Evolutionary conservation across 64 coral and sea anemone species (phyloP).

Genomic region (Montipora capricornis): DNA sequence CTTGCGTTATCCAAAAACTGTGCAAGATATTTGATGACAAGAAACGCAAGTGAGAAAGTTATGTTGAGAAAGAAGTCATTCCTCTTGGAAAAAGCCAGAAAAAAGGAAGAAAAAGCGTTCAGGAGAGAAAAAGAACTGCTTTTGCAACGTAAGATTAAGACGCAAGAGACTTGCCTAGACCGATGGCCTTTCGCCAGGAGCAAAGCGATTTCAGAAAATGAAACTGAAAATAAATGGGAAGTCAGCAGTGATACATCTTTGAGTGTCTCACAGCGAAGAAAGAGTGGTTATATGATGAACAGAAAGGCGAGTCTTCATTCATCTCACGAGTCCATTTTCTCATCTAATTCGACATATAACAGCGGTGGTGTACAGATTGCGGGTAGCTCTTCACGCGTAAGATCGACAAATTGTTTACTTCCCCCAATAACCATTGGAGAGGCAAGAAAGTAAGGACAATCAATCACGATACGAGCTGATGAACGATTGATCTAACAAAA

Average conservation of each 20-base stretch:
- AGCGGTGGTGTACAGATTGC: neutral
- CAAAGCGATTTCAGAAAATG: neutral
- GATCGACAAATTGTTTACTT: conserved; percentile 16
- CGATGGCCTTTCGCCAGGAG: neutral
- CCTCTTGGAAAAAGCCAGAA: conserved; percentile 27
- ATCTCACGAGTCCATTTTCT: neutral
- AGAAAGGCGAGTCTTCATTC: neutral
- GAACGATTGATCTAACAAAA: neutral
- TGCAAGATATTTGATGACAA: conserved; percentile 23
- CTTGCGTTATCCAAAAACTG: conserved; percentile 19
- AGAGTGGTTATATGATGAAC: neutral
- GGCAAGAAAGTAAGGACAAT: neutral
- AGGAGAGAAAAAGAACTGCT: conserved; percentile 21
- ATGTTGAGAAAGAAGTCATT: conserved; percentile 8
- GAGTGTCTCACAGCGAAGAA: neutral
- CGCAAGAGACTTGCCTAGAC: neutral
- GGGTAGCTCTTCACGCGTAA: neutral
- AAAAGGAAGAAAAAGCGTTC: conserved; percentile 30
- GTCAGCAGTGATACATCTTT: conserved; percentile 25
- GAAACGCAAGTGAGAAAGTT: conserved; percentile 32
- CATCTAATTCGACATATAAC: neutral
- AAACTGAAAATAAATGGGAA: conserved; percentile 5
- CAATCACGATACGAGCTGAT: neutral
- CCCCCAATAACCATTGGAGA: neutral
- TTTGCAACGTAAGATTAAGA: conserved; percentile 13